phyloP scores from a whole-genome alignment of 2,797 vertebrate species.

The Tragopan temminckii region DNA sequence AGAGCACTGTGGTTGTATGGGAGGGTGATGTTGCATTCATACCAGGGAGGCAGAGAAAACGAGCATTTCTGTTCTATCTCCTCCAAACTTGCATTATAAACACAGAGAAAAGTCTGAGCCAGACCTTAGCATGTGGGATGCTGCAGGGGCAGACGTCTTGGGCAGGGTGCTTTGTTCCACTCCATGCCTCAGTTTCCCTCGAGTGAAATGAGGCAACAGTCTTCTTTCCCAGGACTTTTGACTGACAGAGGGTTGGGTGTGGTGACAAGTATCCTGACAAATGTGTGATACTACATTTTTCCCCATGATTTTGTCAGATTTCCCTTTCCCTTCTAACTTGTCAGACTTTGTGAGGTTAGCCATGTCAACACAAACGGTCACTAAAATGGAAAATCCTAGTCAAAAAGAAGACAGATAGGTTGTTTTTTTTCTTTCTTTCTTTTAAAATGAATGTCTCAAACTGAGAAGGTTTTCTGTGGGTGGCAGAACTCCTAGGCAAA shows the following conservation, averaged over 20 bases:
- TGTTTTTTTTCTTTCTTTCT: neutral
- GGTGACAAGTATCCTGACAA: neutral
- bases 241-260: neutral
- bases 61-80: neutral
- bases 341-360: neutral
- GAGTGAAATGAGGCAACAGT: neutral
- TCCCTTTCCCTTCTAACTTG: neutral
- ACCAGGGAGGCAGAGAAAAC: neutral
- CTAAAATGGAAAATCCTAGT: neutral
- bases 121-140: neutral
- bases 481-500: neutral
- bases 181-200: neutral
- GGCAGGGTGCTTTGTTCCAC: fast-evolving
- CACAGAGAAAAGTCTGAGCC: neutral
- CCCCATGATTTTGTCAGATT: neutral
- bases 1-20: neutral
- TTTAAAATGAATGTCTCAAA: neutral
- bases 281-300: neutral
- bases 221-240: neutral
- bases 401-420: neutral
- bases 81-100: neutral
- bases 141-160: neutral
- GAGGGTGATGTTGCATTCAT: neutral
- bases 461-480: neutral
- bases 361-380: neutral